Evolutionary conservation across 2,797 vertebrate species (phyloP).

Genomic region (Diplodus sargus): DNA sequence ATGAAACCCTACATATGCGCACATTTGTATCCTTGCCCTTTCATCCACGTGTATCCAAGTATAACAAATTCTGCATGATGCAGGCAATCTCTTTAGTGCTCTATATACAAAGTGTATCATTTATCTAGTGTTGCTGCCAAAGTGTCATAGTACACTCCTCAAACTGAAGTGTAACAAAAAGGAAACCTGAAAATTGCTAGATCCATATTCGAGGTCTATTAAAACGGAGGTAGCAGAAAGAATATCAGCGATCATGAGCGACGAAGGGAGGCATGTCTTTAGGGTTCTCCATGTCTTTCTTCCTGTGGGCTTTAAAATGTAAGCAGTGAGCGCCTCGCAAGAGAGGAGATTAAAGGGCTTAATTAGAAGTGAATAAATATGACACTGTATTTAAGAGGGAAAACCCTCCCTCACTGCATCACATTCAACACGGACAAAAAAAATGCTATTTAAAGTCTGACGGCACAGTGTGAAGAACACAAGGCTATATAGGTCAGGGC

Average conservation of each 20-base stretch:
- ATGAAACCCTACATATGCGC: neutral
- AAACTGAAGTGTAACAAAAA: constrained; percentile 21
- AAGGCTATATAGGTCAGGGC: constrained; percentile 29
- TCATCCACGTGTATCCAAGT: constrained; percentile 1
- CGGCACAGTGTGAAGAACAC: constrained; percentile 26
- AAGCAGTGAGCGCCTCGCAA: constrained; percentile 69
- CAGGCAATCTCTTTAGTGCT: neutral
- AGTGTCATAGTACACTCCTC: constrained; percentile 10
- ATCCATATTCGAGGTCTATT: constrained; percentile 40
- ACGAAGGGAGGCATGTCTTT: constrained; percentile 33
- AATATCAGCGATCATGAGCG: constrained; percentile 15
- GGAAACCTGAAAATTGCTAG: constrained; percentile 23
- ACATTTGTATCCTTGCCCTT: neutral
- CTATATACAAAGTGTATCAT: neutral
- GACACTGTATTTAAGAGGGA: constrained; percentile 78
- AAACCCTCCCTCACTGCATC: constrained; percentile 46
- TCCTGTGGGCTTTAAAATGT: constrained; percentile 70
- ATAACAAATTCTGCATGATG: neutral
- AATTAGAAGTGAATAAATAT: constrained; percentile 82
- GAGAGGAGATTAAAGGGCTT: constrained; percentile 72
- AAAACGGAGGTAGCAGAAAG: constrained; percentile 28
- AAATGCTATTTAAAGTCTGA: constrained; percentile 42
- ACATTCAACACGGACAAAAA: constrained; percentile 41
- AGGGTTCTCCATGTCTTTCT: constrained; percentile 52
- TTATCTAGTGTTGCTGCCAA: constrained; percentile 7